Evolutionary conservation across 2,113 vertebrate genomes (phyloP), one percentile per base, ranked within the genome.

Genomic region (Chloropsis hardwickii): DNA sequence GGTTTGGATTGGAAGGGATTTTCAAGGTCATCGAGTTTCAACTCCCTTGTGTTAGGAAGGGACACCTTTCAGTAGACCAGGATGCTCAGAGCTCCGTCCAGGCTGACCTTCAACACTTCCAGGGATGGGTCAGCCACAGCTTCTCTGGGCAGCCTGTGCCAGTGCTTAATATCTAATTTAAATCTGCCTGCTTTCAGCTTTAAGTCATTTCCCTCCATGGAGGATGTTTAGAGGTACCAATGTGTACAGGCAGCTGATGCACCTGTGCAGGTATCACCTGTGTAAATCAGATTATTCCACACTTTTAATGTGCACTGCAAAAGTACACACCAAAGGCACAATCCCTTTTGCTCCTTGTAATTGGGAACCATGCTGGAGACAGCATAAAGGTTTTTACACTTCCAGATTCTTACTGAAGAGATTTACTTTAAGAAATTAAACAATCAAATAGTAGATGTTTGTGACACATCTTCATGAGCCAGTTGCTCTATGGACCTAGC

Each of bases 21-120:
- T 64, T 72, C 22, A 48, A 57, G 39, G 27, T 12, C 19, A 58
- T 39, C 0, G 2, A 3, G 1, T 66, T 81, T 24, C 19, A 51
- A 28, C 4, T 16, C 12, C 2, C 3, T 15, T 28, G 0, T 42
- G 28, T 25, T 60, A 39, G 39, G 3, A 51, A 51, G 33, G 4
- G 10, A 39, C 14, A 29, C 1, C 3, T 74, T 51, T 29, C 16
- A 39, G 5, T 12, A 24, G 8, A 19, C 11, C 16, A 67, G 23
- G 39, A 29, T 45, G 28, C 33, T 89, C 53, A 45, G 29, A 67
- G 16, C 20, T 31, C 19, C 22, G 10, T 39, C 69, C 39, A 74
- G 12, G 12, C 28, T 67, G 28, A 23, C 5, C 16, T 74, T 21
- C 24, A 5, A 25, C 61, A 18, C 20, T 20, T 67, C 19, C 44